These are phyloP conservation scores for Empidonax traillii DNA, from an alignment of 2,113 vertebrate genomes.

Conservation along the genomic window DNA sequence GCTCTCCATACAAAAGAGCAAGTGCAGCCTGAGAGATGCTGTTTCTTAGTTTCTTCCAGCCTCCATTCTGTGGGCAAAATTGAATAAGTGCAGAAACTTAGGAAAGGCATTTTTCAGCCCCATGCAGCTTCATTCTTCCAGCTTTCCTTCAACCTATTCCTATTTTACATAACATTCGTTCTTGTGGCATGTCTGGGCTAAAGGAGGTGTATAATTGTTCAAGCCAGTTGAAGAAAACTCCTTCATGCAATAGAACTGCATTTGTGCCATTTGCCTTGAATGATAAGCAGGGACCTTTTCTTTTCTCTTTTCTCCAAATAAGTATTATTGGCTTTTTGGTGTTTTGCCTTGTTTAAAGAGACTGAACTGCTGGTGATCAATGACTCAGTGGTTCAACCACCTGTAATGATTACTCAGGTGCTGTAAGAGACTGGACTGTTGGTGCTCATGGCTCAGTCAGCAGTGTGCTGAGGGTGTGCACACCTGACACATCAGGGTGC, in stretches of 20 bases:
- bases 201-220: not conserved
- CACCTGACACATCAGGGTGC: not conserved
- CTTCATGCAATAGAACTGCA: not conserved
- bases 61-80: not conserved
- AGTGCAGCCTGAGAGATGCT: not conserved
- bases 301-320: not conserved
- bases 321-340: not conserved
- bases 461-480: not conserved
- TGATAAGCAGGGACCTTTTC: not conserved
- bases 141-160: not conserved
- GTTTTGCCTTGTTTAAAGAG: not conserved
- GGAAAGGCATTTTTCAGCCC: not conserved
- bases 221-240: not conserved
- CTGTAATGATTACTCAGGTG: not conserved
- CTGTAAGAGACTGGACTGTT: not conserved
- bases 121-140: not conserved
- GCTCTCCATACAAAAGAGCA: not conserved
- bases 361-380: not conserved
- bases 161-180: not conserved
- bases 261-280: not conserved
- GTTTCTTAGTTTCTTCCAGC: not conserved
- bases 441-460: not conserved
- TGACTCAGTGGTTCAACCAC: not conserved
- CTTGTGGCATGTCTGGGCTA: not conserved
- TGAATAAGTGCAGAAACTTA: not conserved